Conservation (phyloP, 2,113 vertebrate species). For the Fulmarus glacialis region DNA sequence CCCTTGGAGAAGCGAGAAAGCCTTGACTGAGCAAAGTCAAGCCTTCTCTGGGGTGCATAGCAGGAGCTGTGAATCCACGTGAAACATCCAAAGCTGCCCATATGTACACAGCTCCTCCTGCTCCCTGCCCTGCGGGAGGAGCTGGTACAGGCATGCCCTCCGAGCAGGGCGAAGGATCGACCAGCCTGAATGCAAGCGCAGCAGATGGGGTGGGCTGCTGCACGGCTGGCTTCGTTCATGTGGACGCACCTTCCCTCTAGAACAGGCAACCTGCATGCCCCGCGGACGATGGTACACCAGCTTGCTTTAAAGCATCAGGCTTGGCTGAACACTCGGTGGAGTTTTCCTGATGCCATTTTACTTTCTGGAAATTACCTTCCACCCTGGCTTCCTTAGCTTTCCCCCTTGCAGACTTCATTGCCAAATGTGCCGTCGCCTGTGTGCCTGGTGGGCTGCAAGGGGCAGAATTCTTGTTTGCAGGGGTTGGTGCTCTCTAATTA, state of each 20-base stretch:
- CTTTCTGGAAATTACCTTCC: rapidly evolving
- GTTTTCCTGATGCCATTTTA: neutral
- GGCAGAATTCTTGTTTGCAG: rapidly evolving
- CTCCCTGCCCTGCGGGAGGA: neutral
- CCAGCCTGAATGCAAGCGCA: rapidly evolving
- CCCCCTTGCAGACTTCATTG: rapidly evolving
- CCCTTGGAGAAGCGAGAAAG: neutral
- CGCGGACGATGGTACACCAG: rapidly evolving
- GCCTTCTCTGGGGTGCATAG: neutral
- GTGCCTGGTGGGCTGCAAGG: rapidly evolving
- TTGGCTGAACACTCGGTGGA: rapidly evolving
- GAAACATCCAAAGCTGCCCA: neutral
- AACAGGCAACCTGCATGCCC: rapidly evolving
- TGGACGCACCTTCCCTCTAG: neutral
- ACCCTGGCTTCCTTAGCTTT: neutral
- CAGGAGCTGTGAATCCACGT: neutral
- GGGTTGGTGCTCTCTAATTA: neutral
- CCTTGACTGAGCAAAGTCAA: neutral
- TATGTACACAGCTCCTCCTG: rapidly evolving
- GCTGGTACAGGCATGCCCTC: neutral
- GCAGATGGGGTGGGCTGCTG: neutral
- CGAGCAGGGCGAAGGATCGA: rapidly evolving
- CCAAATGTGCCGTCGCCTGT: rapidly evolving
- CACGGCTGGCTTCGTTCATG: rapidly evolving
- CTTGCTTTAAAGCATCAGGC: rapidly evolving